These are phyloP conservation scores for Lucinisca nassula DNA, from an alignment of 2,888 invertebrate species.

Conservation along the genomic window DNA sequence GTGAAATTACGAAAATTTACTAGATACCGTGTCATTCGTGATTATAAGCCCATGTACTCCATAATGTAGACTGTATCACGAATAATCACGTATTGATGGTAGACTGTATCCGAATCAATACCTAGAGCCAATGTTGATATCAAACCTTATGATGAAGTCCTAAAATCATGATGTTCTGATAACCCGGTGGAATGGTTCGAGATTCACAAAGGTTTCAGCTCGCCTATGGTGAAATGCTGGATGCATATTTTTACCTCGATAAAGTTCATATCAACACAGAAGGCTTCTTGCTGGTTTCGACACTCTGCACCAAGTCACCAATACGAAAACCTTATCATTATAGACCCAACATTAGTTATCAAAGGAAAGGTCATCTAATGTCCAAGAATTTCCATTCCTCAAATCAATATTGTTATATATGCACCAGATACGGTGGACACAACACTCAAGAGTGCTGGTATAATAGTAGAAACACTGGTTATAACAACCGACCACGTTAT, in stretches of 20 bases:
- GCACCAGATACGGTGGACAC: not conserved
- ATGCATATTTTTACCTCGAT: not conserved
- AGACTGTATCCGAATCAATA: not conserved
- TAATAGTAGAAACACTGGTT: not conserved
- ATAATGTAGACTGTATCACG: too few species aligned
- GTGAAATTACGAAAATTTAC: not conserved
- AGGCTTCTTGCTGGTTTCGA: not conserved
- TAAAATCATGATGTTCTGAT: not conserved
- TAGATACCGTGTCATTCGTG: not conserved
- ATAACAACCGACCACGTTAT: too few species aligned
- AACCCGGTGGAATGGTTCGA: not conserved
- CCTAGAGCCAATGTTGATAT: not conserved
- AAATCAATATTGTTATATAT: not conserved
- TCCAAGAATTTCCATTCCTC: not conserved
- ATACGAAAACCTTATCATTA: not conserved
- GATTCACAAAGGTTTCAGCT: not conserved
- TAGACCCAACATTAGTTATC: not conserved
- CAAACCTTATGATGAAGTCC: not conserved
- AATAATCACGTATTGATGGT: not conserved
- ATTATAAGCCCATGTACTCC: too few species aligned
- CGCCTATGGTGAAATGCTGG: not conserved
- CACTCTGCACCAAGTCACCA: not conserved
- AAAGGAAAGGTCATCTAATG: not conserved
- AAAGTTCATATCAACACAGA: not conserved
- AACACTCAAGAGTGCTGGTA: not conserved